phyloP scores from a whole-genome alignment of 2,888 invertebrate genomes.

The Leuctra nigra region DNA sequence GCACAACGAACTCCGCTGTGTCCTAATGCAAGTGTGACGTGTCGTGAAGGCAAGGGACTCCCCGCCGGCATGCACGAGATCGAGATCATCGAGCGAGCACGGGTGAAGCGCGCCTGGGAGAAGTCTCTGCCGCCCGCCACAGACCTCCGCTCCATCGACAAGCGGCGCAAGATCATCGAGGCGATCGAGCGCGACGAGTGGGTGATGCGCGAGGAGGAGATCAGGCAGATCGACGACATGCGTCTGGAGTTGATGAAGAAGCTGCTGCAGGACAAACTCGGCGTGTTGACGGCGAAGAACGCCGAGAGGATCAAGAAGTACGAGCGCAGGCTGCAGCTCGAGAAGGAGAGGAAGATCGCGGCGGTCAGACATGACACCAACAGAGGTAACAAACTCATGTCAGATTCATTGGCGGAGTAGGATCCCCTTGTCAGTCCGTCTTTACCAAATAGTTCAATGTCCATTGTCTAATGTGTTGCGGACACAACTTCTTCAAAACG shows the following conservation, averaged over 20 bases:
- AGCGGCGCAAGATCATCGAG: constrained; percentile 57
- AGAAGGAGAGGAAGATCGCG: constrained; percentile 49
- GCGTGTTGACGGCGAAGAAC: constrained; percentile 41
- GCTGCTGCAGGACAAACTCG: constrained; percentile 49
- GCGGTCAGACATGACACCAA: constrained; percentile 45
- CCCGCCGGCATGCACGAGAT: constrained; percentile 56
- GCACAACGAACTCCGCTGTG: too few relatives aligned
- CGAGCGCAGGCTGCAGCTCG: constrained; percentile 46
- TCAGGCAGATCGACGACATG: constrained; percentile 62
- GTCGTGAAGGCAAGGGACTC: constrained; percentile 45
- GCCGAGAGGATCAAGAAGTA: constrained; percentile 44
- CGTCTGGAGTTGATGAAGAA: constrained; percentile 63
- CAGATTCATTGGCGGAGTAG: too few relatives aligned
- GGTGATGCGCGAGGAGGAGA: constrained; percentile 64
- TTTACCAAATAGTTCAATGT: too few relatives aligned
- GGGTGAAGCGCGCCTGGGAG: constrained; percentile 59
- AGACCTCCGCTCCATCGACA: constrained; percentile 49
- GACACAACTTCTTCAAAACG: too few relatives aligned
- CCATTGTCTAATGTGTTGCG: too few relatives aligned
- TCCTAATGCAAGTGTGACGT: too few relatives aligned
- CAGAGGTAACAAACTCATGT: constrained; percentile 28
- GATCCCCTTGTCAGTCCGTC: too few relatives aligned
- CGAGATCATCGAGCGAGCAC: constrained; percentile 59
- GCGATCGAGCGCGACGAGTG: constrained; percentile 80
- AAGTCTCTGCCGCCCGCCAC: constrained; percentile 49